Conservation (phyloP, 2,797 vertebrate species). For the Pelobates cultripes region DNA sequence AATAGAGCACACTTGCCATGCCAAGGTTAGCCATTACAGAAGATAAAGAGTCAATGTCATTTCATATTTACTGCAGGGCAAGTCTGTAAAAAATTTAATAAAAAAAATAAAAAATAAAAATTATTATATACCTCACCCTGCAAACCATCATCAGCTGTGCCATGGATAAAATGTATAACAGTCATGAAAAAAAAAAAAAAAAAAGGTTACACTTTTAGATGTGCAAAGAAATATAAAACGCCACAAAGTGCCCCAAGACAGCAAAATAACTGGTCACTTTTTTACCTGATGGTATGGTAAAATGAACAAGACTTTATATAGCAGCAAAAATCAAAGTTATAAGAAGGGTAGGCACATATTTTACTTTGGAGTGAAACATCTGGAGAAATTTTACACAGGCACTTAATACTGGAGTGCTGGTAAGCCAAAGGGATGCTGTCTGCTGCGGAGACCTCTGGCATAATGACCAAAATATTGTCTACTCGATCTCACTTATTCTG, state of each 20-base stretch:
- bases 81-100: no score
- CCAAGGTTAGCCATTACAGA: no score
- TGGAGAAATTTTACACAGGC: conserved; percentile 66
- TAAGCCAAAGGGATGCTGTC: conserved; percentile 24
- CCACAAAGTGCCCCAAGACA: background rate
- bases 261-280: background rate
- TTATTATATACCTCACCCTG: no score
- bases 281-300: conserved; percentile 51
- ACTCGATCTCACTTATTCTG: conserved; percentile 2
- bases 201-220: no score
- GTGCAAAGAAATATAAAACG: no score
- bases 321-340: conserved; percentile 59
- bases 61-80: no score
- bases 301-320: conserved; percentile 46
- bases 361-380: conserved; percentile 45
- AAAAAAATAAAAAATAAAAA: no score
- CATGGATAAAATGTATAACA: no score
- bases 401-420: conserved; percentile 67
- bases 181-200: no score
- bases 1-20: no score
- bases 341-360: conserved; percentile 68
- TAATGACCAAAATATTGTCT: background rate
- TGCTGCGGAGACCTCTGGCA: background rate
- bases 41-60: no score
- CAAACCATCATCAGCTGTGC: no score